Percentiles rank a stretch among this genome's conserved stretches.
These are phyloP conservation scores for Cettia cetti DNA, from an alignment of 2,113 vertebrate species.

Conservation along the genomic window DNA sequence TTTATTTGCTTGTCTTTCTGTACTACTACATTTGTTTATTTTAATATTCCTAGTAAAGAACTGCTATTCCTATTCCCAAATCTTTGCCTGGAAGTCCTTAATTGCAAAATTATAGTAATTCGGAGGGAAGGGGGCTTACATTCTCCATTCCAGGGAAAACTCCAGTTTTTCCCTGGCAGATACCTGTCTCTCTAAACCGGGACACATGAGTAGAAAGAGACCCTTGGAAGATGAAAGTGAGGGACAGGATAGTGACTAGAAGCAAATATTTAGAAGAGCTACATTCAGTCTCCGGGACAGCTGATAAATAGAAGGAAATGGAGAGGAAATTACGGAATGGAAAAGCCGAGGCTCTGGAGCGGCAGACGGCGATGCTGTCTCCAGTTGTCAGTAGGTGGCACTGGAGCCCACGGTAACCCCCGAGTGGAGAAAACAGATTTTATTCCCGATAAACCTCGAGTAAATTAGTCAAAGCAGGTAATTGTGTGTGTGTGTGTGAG, in stretches of 20 bases:
- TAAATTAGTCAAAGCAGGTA: neutral
- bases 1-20: too few species aligned
- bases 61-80: too few species aligned
- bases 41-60: too few species aligned
- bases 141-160: too few species aligned
- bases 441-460: neutral
- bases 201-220: neutral
- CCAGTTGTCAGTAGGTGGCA: constrained; percentile 28
- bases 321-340: constrained; percentile 12
- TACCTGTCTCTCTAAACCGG: too few species aligned
- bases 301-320: constrained; percentile 36
- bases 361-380: neutral
- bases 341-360: neutral
- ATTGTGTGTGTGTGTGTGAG: neutral
- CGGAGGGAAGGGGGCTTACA: too few species aligned
- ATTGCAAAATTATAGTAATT: too few species aligned
- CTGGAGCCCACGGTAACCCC: neutral
- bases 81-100: too few species aligned
- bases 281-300: neutral
- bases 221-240: neutral
- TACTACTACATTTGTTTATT: too few species aligned
- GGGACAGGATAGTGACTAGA: neutral
- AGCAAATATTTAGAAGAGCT: neutral
- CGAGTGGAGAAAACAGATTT: neutral
- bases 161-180: too few species aligned